Percentiles rank a stretch among this genome's conserved stretches.
These are phyloP conservation scores for Catostomus latipinnis DNA, from an alignment of 2,797 vertebrate species.

Conservation along the genomic window DNA sequence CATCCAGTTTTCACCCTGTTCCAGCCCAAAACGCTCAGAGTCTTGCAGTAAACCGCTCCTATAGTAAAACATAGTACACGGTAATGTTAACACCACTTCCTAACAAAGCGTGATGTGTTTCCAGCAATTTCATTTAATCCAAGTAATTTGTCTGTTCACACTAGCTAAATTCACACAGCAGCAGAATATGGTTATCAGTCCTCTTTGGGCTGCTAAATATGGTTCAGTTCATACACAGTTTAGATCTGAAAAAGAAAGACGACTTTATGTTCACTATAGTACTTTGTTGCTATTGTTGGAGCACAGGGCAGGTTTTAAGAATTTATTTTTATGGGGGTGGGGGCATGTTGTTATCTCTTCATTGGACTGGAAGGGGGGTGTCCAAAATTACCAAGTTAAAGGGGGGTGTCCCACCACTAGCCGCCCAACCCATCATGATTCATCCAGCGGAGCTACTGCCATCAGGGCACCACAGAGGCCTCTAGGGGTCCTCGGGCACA, in stretches of 20 bases:
- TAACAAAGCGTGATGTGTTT: neutral
- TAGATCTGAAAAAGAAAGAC: too few species aligned
- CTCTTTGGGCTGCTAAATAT: too few species aligned
- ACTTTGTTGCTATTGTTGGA: neutral
- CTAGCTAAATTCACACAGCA: too few species aligned
- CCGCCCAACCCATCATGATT: conserved; percentile 64
- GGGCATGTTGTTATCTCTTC: too few species aligned
- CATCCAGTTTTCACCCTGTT: conserved; percentile 42
- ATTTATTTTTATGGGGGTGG: too few species aligned
- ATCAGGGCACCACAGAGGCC: conserved; percentile 37
- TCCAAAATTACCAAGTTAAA: too few species aligned
- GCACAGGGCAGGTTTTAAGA: too few species aligned
- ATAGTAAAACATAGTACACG: neutral
- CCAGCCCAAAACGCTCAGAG: conserved; percentile 11
- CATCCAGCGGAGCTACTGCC: conserved; percentile 55
- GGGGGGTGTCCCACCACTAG: too few species aligned
- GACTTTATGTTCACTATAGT: neutral
- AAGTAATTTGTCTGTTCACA: too few species aligned
- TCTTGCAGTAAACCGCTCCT: conserved; percentile 28
- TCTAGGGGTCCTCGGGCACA: conserved; percentile 35
- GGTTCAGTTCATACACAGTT: too few species aligned
- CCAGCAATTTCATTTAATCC: too few species aligned
- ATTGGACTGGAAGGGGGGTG: conserved; percentile 28
- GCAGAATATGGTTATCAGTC: too few species aligned
- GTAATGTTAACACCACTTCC: neutral